Evolutionary conservation across 2,113 vertebrate genomes (phyloP), one percentile per base, ranked within the genome.

Genomic region (Percina caprodes): DNA sequence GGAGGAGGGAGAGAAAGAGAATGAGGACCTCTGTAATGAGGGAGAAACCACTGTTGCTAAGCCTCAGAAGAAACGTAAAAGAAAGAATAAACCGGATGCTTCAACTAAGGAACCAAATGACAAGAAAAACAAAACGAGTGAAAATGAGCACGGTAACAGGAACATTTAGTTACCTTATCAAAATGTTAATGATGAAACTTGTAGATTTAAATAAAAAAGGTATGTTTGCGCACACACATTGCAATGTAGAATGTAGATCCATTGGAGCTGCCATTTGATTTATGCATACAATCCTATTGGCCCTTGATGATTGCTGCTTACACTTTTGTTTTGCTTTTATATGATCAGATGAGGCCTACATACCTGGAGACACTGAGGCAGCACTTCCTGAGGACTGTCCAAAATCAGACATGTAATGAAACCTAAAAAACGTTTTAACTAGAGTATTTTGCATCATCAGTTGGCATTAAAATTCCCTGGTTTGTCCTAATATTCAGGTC

Each of bases 1-100:
- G 33, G 78, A 76, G 55, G 96, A 96, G 84, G 90, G 83, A 72
- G 95, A 97, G 88, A 97, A 97, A 9, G 96, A 97, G 84, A 97
- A 97, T 23, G 95, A 97, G 21, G 93, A 93, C 18, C 84, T 96
- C 76, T 75, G 89, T 62, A 87, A 79, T 21, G 69, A 94, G 13
- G 91, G 73, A 46, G 86, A 21, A 72, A 5, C 26, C 1, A 23
- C 81, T 6, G 60, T 19, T 23, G 61, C 75, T 12, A 46, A 68
- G 0, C 71, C 75, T 0, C 94, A 95, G 88, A 96, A 89, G 55
- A 96, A 93, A 85, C 90, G 78, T 33, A 96, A 92, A 82, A 95
- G 85, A 74, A 96, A 88, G 84, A 93, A 84, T 2, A 23, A 5
- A 77, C 72, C 89, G 55, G 80, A 92, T 6, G 71, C 74, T 5